Percentiles rank a stretch among this genome's conserved stretches.
These are phyloP conservation scores for Drosophila chauvacae DNA, from an alignment of 1,140 invertebrate genomes.

Conservation along the genomic window DNA sequence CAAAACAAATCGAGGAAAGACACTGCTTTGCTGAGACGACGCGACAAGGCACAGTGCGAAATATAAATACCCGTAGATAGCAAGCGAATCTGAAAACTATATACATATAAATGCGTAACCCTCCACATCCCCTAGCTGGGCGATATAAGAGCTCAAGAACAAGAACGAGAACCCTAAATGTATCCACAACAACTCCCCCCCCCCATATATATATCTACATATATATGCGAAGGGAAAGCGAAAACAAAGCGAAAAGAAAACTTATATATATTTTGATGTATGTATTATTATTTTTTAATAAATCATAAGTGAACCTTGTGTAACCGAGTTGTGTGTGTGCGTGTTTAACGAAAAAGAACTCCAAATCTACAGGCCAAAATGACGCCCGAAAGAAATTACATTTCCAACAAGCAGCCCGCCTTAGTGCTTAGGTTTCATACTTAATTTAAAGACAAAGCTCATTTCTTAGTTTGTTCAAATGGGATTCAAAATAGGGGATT, in stretches of 20 bases:
- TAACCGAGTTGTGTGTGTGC: conserved; percentile 20
- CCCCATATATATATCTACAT: neutral
- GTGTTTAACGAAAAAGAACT: neutral
- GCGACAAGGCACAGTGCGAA: conserved; percentile 12
- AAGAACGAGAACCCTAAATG: conserved; percentile 1
- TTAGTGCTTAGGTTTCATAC: neutral
- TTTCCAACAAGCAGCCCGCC: neutral
- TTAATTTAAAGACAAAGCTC: neutral
- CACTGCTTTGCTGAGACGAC: conserved; percentile 8
- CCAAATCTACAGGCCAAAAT: neutral
- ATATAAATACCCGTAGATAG: conserved; percentile 31
- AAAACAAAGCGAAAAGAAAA: conserved; percentile 34
- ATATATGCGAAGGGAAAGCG: conserved; percentile 10
- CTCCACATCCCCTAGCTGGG: neutral
- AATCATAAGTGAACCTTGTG: conserved; percentile 59
- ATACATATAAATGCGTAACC: conserved; percentile 11
- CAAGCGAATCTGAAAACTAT: conserved; percentile 36
- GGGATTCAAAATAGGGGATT: no score
- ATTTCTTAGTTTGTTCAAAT: neutral
- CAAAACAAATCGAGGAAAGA: conserved; percentile 45
- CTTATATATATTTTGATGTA: conserved; percentile 74
- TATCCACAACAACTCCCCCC: neutral
- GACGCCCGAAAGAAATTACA: neutral
- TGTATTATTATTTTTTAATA: conserved; percentile 75
- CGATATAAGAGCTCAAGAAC: conserved; percentile 2